These are phyloP conservation scores for Rousettus madagascariensis DNA, from an alignment of 2,797 vertebrate species.

Conservation along the genomic window DNA sequence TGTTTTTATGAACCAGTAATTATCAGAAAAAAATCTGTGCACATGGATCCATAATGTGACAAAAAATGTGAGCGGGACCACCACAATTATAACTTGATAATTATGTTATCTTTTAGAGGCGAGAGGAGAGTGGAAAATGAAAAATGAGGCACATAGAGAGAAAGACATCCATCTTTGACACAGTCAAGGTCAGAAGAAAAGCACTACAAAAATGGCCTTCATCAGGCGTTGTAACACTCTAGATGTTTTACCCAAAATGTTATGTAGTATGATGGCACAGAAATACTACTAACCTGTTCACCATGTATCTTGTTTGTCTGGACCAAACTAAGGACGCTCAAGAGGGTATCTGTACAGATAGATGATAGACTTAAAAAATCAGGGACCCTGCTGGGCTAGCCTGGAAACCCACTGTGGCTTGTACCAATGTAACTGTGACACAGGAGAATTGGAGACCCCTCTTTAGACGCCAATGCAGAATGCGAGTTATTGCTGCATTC, in stretches of 20 bases:
- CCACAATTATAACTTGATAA: not conserved
- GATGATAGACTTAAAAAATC: not conserved
- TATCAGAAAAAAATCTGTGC: not conserved
- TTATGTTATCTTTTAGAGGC: no score
- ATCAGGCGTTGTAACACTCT: not conserved
- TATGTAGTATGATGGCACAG: rapidly evolving
- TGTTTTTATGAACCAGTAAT: not conserved
- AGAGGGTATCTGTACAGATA: not conserved
- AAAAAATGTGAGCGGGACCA: not conserved
- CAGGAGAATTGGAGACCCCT: not conserved
- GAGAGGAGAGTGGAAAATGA: rapidly evolving
- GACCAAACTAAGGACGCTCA: not conserved
- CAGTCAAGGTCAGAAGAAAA: rapidly evolving
- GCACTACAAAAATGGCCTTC: no score
- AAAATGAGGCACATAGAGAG: not conserved
- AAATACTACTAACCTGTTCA: not conserved
- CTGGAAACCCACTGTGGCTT: not conserved
- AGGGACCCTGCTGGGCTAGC: not conserved
- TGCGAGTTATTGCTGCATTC: rapidly evolving
- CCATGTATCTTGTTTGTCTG: not conserved
- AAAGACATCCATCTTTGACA: not conserved
- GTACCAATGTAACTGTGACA: not conserved
- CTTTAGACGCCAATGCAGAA: not conserved
- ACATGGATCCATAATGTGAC: no score
- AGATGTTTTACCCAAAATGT: no score